phyloP scores from a whole-genome alignment of 2,797 vertebrate genomes.

The Ptychadena robeensis region DNA sequence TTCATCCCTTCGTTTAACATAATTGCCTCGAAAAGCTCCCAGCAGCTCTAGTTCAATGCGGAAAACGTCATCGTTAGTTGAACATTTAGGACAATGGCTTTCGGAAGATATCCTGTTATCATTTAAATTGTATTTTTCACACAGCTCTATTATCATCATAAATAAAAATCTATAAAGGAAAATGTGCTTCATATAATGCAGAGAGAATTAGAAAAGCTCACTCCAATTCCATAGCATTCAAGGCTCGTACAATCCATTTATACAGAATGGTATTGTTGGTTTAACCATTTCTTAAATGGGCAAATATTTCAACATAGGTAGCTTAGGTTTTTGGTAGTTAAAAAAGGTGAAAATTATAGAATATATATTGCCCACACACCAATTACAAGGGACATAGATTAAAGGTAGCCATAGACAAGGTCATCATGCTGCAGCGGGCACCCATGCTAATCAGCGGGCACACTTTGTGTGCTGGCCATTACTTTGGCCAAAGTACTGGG shows the following conservation, averaged over 20 bases:
- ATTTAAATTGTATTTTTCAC: constrained; percentile 39
- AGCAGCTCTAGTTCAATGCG: constrained; percentile 29
- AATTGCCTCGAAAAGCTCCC: constrained; percentile 41
- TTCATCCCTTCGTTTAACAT: constrained; percentile 48
- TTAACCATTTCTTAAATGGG: background rate
- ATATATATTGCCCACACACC: no score
- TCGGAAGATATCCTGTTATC: constrained; percentile 21
- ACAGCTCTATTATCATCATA: constrained; percentile 16
- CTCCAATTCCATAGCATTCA: background rate
- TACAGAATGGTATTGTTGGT: background rate
- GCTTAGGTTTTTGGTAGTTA: background rate
- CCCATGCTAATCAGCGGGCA: no score
- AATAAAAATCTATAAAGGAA: background rate
- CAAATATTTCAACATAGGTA: background rate
- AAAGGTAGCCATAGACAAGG: no score
- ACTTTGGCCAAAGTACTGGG: no score
- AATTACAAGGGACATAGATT: no score
- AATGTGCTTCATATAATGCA: background rate
- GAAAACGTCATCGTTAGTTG: constrained; percentile 32
- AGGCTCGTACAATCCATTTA: background rate
- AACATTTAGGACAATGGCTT: constrained; percentile 44
- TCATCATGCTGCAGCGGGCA: no score
- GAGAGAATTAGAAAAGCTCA: background rate
- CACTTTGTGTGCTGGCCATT: no score
- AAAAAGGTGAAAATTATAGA: no score